Base-by-base conservation (phyloP, 2,113 vertebrate genomes). In the Labrus mixtus region DNA sequence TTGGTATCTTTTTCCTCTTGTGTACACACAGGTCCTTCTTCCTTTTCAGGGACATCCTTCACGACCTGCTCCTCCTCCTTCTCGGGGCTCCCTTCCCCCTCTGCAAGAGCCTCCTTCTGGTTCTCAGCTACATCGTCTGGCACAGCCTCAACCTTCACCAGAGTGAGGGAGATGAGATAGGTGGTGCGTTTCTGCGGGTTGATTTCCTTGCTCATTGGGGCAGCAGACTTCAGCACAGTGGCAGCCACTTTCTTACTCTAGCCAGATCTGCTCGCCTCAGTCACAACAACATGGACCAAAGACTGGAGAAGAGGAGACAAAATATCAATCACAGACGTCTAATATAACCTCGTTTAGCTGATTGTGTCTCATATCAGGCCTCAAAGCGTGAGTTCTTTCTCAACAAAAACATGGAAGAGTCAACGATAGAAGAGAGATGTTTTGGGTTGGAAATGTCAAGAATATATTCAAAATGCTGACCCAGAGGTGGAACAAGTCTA, bases 151-250 rank as follows among this genome's bases (percentile, higher is more conserved):
- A 97, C 95, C 95, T 97, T 97, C 90, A 97, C 96, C 79, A 97
- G 95, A 74, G 96, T 97, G 92, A 97, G 95, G 86, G 96, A 96
- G 90, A 97, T 97, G 92, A 96, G 96, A 94, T 96, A 97, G 93
- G 96, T 97, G 91, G 95, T 96, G 91, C 96, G 94, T 90, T 91
- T 95, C 93, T 96, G 96, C 88, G 95, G 93, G 81, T 94, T 94
- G 82, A 90, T 94, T 13, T 89, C 90, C 71, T 93, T 91, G 94
- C 93, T 95, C 95, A 95, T 96, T 86, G 87, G 91, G 87, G 90
- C 92, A 63, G 86, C 73, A 67, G 79, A 89, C 88, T 86, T 92
- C 73, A 87, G 89, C 85, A 71, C 89, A 69, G 75, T 68, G 73
- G 74, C 85, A 87, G 70, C 85, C 78, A 78, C 78, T 84, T 79